A percentile compares a stretch with the other conserved stretches of the same genome.
Evolutionary conservation across 2,797 vertebrate species (phyloP).

Genomic region (Odontamblyopus rebecca): DNA sequence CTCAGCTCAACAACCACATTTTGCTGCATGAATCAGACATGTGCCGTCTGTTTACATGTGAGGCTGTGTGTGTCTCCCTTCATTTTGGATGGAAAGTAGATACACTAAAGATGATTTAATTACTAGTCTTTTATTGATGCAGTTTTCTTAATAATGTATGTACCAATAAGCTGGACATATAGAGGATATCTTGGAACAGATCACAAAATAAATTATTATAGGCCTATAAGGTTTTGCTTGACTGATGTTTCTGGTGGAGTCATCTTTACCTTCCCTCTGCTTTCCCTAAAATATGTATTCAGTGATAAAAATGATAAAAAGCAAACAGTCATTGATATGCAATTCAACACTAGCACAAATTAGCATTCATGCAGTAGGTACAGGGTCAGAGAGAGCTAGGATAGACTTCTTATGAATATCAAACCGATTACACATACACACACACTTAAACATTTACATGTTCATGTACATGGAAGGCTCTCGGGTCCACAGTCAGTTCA

Average conservation of each 20-base stretch:
- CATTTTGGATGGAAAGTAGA: neutral
- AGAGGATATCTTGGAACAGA: conserved; percentile 8
- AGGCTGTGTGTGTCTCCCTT: neutral
- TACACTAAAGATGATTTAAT: neutral
- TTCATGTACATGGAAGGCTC: too few relatives aligned
- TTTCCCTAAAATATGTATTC: conserved; percentile 12
- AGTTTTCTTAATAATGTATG: neutral
- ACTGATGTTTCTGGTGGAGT: neutral
- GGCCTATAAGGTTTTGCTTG: neutral
- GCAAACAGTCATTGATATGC: conserved; percentile 60
- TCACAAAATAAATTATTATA: neutral
- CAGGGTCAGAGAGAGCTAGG: conserved; percentile 57
- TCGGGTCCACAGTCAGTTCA: conserved; percentile 40
- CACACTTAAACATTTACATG: conserved; percentile 24
- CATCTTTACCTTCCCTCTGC: neutral
- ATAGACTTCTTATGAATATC: conserved; percentile 62
- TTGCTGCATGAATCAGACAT: conserved; percentile 49
- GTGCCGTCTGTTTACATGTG: neutral
- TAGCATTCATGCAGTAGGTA: conserved; percentile 55
- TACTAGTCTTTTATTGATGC: neutral
- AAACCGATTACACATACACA: conserved; percentile 33
- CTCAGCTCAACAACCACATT: conserved; percentile 56
- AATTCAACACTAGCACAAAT: conserved; percentile 47
- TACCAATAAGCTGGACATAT: neutral
- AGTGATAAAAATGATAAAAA: conserved; percentile 30